Base-by-base conservation (phyloP, 2,888 invertebrate species). In the Tenthredo livida region DNA sequence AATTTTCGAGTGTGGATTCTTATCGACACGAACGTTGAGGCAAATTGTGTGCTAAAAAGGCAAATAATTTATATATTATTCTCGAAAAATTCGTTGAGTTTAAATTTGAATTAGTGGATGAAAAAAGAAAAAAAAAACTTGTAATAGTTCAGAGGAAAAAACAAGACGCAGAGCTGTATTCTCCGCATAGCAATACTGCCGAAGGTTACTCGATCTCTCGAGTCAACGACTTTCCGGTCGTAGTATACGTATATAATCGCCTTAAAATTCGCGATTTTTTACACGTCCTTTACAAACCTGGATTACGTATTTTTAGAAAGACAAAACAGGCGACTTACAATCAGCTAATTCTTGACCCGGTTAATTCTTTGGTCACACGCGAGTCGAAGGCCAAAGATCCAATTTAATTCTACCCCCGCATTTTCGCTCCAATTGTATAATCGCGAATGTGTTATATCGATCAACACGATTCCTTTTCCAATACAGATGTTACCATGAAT, bases 341-440 rank as follows among this genome's bases (percentile, higher is more conserved):
- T 61, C 61, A 61, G 80, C 40, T 80, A 61, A 61, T 80, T 80
- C 61, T 80, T 80, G 80, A 61, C 80, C 80, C 12, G 58, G 29
- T 40, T 80, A 80, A 80, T 80, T 80, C 58, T 58, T 40, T 29
- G 33, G 80, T 50, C 37, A 40, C 80, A 80, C 80, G 80, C 80
- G 25, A 78, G 17, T n/a, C 58, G 78, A 78, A 78, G 58, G 78
- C 78, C 58, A 40, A 58, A n/a, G 7, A 78, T 37, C 58, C 77
- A 25, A 37, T 80, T 80, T 40, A 61, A 80, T 80, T 80, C 80
- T 15, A 61, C 58, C 58, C 61, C 58, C 80, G 77, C 77, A 50
- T 10, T 77, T 50, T 9, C n/a, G 33, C 7, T n/a, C 17, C 15
- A 33, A 15, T 21, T 10, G n/a, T 43, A 43, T 9, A 47, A 47